Base-by-base conservation (phyloP, 2,888 invertebrate species). In the Rhagophthalmus giganteus region DNA sequence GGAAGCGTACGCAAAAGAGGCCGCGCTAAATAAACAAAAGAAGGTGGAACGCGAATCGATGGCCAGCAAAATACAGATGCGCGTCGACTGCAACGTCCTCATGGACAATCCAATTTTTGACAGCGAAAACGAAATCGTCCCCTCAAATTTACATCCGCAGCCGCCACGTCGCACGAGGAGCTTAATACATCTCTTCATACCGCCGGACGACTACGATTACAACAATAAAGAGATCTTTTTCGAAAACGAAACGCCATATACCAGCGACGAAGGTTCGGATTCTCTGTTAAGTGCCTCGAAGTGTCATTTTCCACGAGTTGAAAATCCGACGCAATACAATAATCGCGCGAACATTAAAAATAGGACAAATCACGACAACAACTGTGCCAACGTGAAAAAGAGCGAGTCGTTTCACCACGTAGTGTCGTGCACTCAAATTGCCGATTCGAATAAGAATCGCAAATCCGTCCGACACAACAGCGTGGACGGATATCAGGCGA, bases 111-210 rank as follows among this genome's bases (percentile, higher is more conserved):
- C 80, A 1, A 74, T 79, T 12, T 78, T 81, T 2, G 38, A 79
- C 75, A 65, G 80, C 77, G 55, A 80, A 76, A 77, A 81, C 28
- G 86, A 87, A 61, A 90, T 90, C 33, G 79, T 91, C 1, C 91
- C 90, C 0, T 83, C 82, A 0, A 87, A 87, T 70, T 79, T 91
- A 45, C 80, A 89, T 40, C 90, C 91, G 0, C 88, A 89, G 69
- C 90, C 91, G 33, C 90, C 90, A 0, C 79, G 89, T 58, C 85
- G 87, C 70, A 80, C 87, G 0, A 81, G 85, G 46, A 88, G 87
- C 42, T 71, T 88, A 38, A 80, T 86, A 2, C 87, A 87, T 71
- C 74, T 88, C 34, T 84, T 85, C 63, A 78, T 83, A 31, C 81
- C 83, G 54, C 77, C 81, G 2, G 80, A 80, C 10, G 87, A 86